Evolutionary conservation across 2,113 vertebrate species (phyloP).

Genomic region (Neotoma lepida): DNA sequence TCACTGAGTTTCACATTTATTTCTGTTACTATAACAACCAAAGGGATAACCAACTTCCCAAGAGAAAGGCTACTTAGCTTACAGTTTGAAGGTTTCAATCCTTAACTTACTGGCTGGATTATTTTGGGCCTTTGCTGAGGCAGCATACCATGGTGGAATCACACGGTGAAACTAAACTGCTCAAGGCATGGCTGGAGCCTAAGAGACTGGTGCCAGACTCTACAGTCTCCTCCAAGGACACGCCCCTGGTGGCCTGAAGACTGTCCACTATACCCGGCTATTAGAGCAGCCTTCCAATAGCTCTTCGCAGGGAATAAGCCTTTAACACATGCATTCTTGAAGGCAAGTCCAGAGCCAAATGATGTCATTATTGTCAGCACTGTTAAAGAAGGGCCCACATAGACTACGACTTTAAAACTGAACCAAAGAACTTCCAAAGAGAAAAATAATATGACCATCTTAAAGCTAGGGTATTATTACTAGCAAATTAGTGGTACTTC

Average conservation of each 20-base stretch:
- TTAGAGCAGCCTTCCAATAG: neutral
- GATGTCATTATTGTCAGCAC: neutral
- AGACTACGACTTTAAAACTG: neutral
- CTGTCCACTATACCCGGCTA: neutral
- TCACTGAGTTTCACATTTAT: neutral
- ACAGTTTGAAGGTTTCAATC: neutral
- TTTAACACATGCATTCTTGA: neutral
- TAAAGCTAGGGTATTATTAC: neutral
- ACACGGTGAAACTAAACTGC: neutral
- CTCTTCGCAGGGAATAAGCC: neutral
- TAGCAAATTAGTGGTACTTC: neutral
- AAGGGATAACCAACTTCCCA: neutral
- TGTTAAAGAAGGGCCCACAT: neutral
- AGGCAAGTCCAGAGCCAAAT: neutral
- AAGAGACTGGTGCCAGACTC: neutral
- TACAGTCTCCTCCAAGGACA: neutral
- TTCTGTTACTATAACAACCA: neutral
- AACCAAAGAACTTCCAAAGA: constrained; percentile 2
- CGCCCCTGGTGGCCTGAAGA: neutral
- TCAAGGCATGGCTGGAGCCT: neutral
- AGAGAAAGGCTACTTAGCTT: neutral
- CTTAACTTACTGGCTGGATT: neutral
- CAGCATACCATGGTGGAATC: neutral
- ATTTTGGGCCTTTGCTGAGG: neutral
- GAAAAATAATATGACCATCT: neutral